Conservation (phyloP, 1,140 invertebrate genomes). For the Cherax destructor region DNA sequence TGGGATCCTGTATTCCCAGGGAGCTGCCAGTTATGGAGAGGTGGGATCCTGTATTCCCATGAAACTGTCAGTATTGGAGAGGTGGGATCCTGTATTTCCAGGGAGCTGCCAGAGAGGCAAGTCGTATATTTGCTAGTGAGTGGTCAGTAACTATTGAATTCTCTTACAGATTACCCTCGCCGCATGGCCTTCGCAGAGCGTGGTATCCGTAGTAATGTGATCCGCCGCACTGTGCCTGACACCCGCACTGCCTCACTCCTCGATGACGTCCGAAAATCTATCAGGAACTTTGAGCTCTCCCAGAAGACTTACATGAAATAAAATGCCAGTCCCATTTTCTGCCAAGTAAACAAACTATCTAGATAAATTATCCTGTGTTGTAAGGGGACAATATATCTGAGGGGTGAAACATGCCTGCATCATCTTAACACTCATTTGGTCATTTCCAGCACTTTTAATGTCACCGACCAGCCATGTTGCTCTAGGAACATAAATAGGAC, state of each 20-base stretch:
- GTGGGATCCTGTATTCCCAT: too few relatives aligned
- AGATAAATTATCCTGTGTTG: neutral
- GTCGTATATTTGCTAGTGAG: neutral
- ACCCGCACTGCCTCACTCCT: conserved; percentile 61
- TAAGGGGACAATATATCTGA: neutral
- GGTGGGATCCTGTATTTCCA: too few relatives aligned
- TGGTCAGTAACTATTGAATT: neutral
- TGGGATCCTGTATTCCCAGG: too few relatives aligned
- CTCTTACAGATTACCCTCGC: conserved; percentile 38
- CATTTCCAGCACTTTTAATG: neutral
- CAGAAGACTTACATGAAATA: conserved; percentile 70
- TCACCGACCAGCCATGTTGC: neutral
- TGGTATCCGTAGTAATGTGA: conserved; percentile 67
- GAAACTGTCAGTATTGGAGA: neutral
- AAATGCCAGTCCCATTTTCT: conserved; percentile 4
- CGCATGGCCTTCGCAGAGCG: conserved; percentile 72
- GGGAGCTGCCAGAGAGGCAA: too few relatives aligned
- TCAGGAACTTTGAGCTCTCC: conserved; percentile 69
- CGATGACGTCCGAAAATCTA: conserved; percentile 69
- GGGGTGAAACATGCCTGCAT: neutral
- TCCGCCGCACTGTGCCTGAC: conserved; percentile 59
- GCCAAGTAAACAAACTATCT: neutral
- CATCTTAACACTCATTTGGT: neutral
- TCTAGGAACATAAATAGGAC: neutral
- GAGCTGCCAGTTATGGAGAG: too few relatives aligned